phyloP scores from a whole-genome alignment of 2,113 vertebrate species.

The Leptobrachium leishanense region DNA sequence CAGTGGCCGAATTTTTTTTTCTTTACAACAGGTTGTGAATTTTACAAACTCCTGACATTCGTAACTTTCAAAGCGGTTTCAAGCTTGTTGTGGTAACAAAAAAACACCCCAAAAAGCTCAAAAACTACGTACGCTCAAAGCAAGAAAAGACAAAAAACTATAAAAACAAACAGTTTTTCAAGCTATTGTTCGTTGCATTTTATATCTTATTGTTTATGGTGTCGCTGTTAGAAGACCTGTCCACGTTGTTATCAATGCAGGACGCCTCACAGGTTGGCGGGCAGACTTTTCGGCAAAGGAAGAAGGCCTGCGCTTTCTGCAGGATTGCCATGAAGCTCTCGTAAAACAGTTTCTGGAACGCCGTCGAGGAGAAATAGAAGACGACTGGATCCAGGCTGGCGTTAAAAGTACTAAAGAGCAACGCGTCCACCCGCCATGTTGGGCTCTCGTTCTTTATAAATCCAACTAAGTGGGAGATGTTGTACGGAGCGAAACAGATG shows the following conservation, averaged over 20 bases:
- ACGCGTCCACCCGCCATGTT: constrained; percentile 69
- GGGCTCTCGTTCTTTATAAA: constrained; percentile 63
- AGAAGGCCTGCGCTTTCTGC: neutral
- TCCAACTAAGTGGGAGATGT: constrained; percentile 83
- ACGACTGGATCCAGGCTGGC: constrained; percentile 83
- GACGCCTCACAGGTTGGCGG: neutral
- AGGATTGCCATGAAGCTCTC: constrained; percentile 32
- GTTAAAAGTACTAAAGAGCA: constrained; percentile 82
- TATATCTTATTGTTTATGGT: neutral
- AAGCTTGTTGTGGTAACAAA: no score
- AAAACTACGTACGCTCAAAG: neutral
- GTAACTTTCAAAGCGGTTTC: no score
- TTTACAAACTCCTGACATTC: no score
- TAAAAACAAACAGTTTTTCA: no score
- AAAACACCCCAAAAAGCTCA: no score
- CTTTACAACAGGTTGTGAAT: no score
- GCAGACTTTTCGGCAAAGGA: neutral
- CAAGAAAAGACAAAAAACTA: neutral
- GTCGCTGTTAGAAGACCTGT: constrained; percentile 6
- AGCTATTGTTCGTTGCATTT: neutral
- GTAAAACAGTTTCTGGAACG: constrained; percentile 64
- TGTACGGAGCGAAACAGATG: constrained; percentile 78
- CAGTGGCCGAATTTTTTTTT: no score
- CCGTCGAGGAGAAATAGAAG: constrained; percentile 83
- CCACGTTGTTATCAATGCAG: neutral